phyloP scores from a whole-genome alignment of 2,888 invertebrate species.

The Habrosyne pyritoides region DNA sequence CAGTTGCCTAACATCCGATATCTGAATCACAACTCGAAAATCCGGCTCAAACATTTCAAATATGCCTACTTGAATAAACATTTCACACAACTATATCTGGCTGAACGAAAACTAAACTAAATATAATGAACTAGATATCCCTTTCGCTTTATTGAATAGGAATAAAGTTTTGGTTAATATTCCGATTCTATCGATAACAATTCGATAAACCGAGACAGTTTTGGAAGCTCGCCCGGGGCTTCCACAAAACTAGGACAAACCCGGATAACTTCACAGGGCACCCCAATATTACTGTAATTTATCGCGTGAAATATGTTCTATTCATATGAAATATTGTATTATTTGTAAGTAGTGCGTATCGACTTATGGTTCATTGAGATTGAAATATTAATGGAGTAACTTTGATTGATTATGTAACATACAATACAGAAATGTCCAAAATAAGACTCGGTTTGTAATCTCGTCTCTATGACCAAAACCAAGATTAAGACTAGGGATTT shows the following conservation, averaged over 20 bases:
- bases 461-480: too few relatives aligned
- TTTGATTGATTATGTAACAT: too few relatives aligned
- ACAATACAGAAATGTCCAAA: too few relatives aligned
- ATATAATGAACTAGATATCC: not conserved
- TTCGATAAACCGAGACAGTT: not conserved
- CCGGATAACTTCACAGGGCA: not conserved
- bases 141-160: not conserved
- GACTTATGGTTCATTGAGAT: not conserved
- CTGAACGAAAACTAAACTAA: too few relatives aligned
- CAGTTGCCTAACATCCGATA: too few relatives aligned
- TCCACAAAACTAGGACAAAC: not conserved
- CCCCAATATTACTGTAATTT: not conserved
- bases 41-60: too few relatives aligned
- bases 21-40: too few relatives aligned
- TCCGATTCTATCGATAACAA: not conserved
- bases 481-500: too few relatives aligned
- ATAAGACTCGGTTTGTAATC: too few relatives aligned
- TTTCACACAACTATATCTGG: too few relatives aligned
- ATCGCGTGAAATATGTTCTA: conserved; percentile 1
- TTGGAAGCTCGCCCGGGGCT: conserved; percentile 1
- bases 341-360: not conserved
- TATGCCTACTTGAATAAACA: too few relatives aligned
- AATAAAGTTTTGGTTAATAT: not conserved
- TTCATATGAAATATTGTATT: not conserved
- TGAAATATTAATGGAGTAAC: not conserved